Evolutionary conservation across 1,140 invertebrate genomes (phyloP).

Genomic region (Brachionus koreanus): DNA sequence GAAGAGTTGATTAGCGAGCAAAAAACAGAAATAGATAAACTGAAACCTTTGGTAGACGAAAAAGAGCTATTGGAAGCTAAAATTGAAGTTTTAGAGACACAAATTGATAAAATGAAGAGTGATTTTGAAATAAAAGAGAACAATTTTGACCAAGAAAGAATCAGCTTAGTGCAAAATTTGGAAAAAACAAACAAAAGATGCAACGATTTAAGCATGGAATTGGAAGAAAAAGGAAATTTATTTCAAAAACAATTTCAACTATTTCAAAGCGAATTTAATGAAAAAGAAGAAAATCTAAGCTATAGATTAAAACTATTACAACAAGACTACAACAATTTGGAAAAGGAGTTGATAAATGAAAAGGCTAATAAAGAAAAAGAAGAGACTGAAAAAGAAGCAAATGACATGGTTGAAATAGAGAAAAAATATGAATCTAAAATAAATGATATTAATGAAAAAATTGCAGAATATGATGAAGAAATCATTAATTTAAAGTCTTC

Average conservation of each 20-base stretch:
- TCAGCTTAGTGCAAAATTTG: background rate
- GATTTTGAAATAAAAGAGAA: background rate
- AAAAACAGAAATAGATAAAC: background rate
- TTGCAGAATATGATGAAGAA: background rate
- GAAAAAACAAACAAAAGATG: slow-evolving; percentile 19
- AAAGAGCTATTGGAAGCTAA: background rate
- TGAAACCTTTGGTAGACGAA: background rate
- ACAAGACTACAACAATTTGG: slow-evolving; percentile 8
- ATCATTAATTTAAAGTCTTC: background rate
- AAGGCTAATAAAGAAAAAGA: background rate
- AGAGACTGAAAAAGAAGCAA: background rate
- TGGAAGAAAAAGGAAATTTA: slow-evolving; percentile 41
- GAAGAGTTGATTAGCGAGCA: background rate
- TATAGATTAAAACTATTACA: slow-evolving; percentile 1
- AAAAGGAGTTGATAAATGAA: slow-evolving; percentile 12
- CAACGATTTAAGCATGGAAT: slow-evolving; percentile 15
- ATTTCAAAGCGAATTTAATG: slow-evolving; percentile 14
- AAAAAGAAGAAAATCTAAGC: slow-evolving; percentile 19
- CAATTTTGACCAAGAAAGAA: background rate
- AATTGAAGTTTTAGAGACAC: background rate
- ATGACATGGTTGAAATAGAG: background rate
- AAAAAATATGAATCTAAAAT: background rate
- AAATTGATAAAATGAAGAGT: background rate
- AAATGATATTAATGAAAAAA: background rate
- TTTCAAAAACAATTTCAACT: slow-evolving; percentile 40